A percentile compares a stretch with the other conserved stretches of the same genome.
phyloP scores from a whole-genome alignment of 2,113 vertebrate species.

The Mormoops blainvillei region DNA sequence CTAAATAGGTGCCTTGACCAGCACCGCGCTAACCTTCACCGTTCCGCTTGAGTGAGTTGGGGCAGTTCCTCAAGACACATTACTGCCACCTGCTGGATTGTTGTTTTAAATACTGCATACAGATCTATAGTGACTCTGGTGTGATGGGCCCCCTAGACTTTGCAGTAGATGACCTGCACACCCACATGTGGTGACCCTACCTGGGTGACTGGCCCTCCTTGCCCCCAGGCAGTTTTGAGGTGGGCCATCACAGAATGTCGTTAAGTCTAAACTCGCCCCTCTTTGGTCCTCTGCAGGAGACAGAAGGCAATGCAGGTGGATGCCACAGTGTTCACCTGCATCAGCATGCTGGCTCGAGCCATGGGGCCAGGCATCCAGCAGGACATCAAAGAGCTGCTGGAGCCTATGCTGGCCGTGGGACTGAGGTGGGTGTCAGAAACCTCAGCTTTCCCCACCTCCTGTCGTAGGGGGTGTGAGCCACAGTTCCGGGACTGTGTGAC shows the following conservation, averaged over 20 bases:
- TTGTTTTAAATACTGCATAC: background rate
- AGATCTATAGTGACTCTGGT: background rate
- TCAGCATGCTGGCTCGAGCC: conserved; percentile 97
- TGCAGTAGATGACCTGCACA: background rate
- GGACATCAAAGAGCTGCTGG: conserved; percentile 97
- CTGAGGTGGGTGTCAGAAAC: conserved; percentile 84
- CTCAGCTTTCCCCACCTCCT: background rate
- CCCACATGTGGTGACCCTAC: background rate
- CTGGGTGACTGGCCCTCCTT: background rate
- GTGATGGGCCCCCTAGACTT: background rate
- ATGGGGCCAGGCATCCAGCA: conserved; percentile 97
- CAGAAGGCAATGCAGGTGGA: conserved; percentile 98
- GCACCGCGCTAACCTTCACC: fast-evolving
- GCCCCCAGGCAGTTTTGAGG: background rate
- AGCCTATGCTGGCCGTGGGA: conserved; percentile 97
- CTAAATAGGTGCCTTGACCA: background rate
- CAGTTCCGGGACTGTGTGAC: background rate
- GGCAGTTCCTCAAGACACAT: background rate
- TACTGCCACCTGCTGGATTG: conserved; percentile 54
- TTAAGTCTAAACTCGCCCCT: background rate
- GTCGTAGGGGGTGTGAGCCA: fast-evolving
- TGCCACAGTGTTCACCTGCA: conserved; percentile 97
- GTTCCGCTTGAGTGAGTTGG: background rate
- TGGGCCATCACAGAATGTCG: background rate
- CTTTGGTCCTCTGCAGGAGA: conserved; percentile 81